A percentile compares a stretch with the other conserved stretches of the same genome.
phyloP scores from a whole-genome alignment of 2,797 vertebrate species.

The Hapalemur alaotrensis region DNA sequence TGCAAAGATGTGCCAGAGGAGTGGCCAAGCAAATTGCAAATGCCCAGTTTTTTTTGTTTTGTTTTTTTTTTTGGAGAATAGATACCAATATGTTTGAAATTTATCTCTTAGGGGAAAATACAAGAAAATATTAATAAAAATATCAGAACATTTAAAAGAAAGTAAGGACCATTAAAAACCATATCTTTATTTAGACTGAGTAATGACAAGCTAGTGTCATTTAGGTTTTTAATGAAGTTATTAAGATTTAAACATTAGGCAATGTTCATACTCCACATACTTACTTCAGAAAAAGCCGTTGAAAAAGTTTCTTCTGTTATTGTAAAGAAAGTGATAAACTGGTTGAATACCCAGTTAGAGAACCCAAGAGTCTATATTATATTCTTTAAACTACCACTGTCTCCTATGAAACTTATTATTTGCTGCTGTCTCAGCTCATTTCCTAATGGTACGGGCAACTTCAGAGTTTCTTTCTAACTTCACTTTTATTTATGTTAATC shows the following conservation, averaged over 20 bases:
- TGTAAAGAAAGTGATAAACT: background rate
- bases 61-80: background rate
- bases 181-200: background rate
- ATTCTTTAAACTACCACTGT: background rate
- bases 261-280: background rate
- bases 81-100: background rate
- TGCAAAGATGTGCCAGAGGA: background rate
- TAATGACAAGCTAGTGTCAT: background rate
- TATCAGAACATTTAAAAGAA: background rate
- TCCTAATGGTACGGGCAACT: background rate
- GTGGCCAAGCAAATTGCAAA: background rate
- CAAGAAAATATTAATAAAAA: background rate
- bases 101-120: background rate
- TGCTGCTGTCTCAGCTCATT: background rate
- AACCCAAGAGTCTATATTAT: background rate
- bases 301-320: background rate
- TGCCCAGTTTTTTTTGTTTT: background rate
- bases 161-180: background rate
- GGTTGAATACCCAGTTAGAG: background rate
- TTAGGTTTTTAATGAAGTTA: background rate
- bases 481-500: background rate
- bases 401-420: background rate
- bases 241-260: background rate
- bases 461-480: background rate
- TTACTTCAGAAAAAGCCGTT: background rate